Evolutionary conservation across 2,888 invertebrate species (phyloP).

Genomic region (Zeuzera pyrina): DNA sequence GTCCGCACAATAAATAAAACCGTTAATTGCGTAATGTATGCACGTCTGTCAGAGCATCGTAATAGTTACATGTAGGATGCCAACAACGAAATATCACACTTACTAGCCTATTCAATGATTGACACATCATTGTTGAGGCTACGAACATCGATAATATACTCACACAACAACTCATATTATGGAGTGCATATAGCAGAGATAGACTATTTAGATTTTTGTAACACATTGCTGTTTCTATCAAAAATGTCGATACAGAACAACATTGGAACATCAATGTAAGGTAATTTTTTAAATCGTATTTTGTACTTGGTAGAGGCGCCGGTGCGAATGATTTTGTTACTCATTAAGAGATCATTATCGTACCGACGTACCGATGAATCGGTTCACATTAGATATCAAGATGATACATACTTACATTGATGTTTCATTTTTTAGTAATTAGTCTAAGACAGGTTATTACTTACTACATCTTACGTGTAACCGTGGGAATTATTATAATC

Average conservation of each 20-base stretch:
- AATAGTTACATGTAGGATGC: slow-evolving; percentile 1
- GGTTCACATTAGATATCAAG: neutral
- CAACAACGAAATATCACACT: slow-evolving; percentile 37
- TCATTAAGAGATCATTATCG: slow-evolving; percentile 36
- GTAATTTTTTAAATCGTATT: slow-evolving; percentile 5
- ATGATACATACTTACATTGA: neutral
- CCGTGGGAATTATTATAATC: too few relatives aligned
- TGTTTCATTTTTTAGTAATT: too few relatives aligned
- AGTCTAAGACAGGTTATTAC: too few relatives aligned
- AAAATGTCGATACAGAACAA: neutral
- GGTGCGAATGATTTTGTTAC: slow-evolving; percentile 24
- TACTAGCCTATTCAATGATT: slow-evolving; percentile 19
- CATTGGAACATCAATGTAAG: neutral
- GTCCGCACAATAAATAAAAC: neutral
- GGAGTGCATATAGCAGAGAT: too few relatives aligned
- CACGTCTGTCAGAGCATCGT: neutral
- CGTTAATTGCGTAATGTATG: neutral
- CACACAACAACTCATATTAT: too few relatives aligned
- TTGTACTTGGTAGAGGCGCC: slow-evolving; percentile 15
- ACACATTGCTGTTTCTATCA: neutral
- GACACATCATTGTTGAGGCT: slow-evolving; percentile 16
- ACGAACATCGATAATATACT: too few relatives aligned
- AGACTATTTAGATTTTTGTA: too few relatives aligned
- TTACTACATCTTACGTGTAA: too few relatives aligned
- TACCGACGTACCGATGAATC: slow-evolving; percentile 8